Evolutionary conservation across 2,888 invertebrate species (phyloP).

Genomic region (Sarcophaga variegata): DNA sequence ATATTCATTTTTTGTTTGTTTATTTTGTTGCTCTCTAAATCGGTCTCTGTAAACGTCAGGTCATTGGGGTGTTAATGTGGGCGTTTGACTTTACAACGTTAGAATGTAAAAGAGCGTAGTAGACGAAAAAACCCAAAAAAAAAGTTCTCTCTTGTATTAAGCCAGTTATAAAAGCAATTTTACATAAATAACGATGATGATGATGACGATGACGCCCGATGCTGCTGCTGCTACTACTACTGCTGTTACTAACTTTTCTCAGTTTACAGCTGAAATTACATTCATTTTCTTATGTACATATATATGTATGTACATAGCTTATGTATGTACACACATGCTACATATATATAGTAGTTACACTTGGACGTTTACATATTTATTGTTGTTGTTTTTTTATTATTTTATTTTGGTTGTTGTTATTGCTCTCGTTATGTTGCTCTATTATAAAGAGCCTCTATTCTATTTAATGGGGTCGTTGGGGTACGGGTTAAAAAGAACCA

Average conservation of each 20-base stretch:
- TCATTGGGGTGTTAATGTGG: constrained; percentile 69
- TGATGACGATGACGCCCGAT: not conserved
- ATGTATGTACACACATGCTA: too few relatives aligned
- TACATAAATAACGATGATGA: too few relatives aligned
- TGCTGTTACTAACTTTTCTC: constrained; percentile 42
- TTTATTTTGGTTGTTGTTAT: not conserved
- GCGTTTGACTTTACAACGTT: constrained; percentile 21
- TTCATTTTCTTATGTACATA: not conserved
- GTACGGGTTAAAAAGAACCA: constrained; percentile 60
- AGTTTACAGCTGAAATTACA: constrained; percentile 9
- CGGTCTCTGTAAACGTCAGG: constrained; percentile 67
- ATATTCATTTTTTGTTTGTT: too few relatives aligned
- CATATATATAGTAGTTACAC: too few relatives aligned
- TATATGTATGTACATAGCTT: too few relatives aligned
- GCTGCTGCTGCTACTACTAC: constrained; percentile 12
- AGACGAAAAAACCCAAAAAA: too few relatives aligned
- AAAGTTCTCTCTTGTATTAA: too few relatives aligned
- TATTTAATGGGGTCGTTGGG: constrained; percentile 67
- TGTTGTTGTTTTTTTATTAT: constrained; percentile 1
- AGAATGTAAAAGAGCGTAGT: constrained; percentile 10
- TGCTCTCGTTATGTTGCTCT: constrained; percentile 30
- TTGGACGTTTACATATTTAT: too few relatives aligned
- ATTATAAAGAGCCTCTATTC: constrained; percentile 47
- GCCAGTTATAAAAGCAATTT: too few relatives aligned
- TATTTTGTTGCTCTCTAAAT: constrained; percentile 11